These are phyloP conservation scores for Tridacna gigas DNA, from an alignment of 2,888 invertebrate species.

Conservation along the genomic window DNA sequence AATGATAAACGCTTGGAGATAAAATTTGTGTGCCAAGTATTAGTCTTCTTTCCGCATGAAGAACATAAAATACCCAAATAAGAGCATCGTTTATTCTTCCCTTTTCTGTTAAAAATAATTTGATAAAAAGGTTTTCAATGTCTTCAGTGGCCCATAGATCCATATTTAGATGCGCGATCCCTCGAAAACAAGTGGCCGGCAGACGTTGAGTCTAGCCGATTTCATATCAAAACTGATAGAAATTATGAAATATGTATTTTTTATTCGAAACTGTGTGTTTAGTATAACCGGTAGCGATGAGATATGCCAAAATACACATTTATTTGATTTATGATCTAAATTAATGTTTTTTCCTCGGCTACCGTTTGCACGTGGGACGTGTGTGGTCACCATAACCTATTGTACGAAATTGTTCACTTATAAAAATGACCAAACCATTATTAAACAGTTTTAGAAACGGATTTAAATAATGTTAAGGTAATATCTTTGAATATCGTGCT, in stretches of 20 bases:
- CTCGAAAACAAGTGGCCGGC: conserved; percentile 19
- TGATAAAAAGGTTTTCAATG: conserved; percentile 14
- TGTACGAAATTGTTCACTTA: not conserved
- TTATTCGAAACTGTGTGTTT: conserved; percentile 27
- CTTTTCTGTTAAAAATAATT: not conserved
- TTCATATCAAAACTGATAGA: conserved; percentile 20
- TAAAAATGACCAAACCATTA: too few species aligned
- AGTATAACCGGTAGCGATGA: conserved; percentile 16
- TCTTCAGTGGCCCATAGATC: conserved; percentile 1
- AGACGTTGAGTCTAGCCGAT: conserved; percentile 24
- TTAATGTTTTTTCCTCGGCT: conserved; percentile 16
- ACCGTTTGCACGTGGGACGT: conserved; percentile 1
- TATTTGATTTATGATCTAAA: conserved; percentile 24
- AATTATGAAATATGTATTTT: conserved; percentile 32
- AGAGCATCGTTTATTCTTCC: conserved; percentile 11
- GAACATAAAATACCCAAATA: too few species aligned
- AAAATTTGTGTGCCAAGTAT: not conserved
- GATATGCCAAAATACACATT: conserved; percentile 19
- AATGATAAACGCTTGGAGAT: too few species aligned
- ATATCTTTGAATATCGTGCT: too few species aligned
- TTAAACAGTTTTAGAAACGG: too few species aligned
- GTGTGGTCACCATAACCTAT: conserved; percentile 24
- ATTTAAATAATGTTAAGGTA: too few species aligned
- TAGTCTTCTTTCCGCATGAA: not conserved
- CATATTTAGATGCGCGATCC: conserved; percentile 15